Conservation (phyloP, 2,797 vertebrate genomes). For the Amphiprion clarkii region DNA sequence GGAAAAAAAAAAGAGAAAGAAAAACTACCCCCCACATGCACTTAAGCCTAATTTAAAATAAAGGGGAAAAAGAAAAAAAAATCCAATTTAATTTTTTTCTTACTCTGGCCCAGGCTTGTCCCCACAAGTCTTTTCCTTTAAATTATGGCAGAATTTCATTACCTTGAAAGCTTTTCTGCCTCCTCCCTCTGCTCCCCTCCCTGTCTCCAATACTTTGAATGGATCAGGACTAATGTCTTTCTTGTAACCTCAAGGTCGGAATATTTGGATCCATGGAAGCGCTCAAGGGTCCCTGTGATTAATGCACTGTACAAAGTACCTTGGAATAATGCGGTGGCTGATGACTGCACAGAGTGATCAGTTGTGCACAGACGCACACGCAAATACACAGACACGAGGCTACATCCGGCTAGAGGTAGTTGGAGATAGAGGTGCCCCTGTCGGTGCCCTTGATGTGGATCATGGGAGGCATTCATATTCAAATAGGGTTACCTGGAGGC, state of each 20-base stretch:
- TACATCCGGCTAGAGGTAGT: conserved; percentile 56
- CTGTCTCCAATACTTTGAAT: conserved; percentile 83
- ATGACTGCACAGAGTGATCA: conserved; percentile 78
- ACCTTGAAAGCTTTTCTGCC: conserved; percentile 89
- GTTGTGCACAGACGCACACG: conserved; percentile 46
- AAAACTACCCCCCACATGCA: conserved; percentile 83
- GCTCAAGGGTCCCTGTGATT: conserved; percentile 88
- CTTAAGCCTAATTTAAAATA: conserved; percentile 90
- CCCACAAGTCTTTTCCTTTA: conserved; percentile 88
- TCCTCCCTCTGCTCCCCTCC: conserved; percentile 73
- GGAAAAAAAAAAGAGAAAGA: conserved; percentile 75
- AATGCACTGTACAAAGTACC: conserved; percentile 87
- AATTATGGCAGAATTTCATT: conserved; percentile 91
- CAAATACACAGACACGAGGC: conserved; percentile 36
- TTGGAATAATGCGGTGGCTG: conserved; percentile 83
- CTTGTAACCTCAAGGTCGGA: conserved; percentile 89
- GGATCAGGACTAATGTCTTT: conserved; percentile 89
- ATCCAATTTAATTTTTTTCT: conserved; percentile 87
- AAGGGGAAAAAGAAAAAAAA: conserved; percentile 78
- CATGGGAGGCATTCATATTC: conserved; percentile 79
- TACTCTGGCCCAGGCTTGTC: conserved; percentile 79
- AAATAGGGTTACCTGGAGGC: conserved; percentile 73
- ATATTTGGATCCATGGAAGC: conserved; percentile 85
- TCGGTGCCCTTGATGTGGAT: conserved; percentile 83
- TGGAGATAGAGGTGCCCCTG: conserved; percentile 74